Percentiles rank a stretch among this genome's conserved stretches.
Evolutionary conservation across 1,140 invertebrate genomes (phyloP).

Genomic region (Eupeodes corollae): DNA sequence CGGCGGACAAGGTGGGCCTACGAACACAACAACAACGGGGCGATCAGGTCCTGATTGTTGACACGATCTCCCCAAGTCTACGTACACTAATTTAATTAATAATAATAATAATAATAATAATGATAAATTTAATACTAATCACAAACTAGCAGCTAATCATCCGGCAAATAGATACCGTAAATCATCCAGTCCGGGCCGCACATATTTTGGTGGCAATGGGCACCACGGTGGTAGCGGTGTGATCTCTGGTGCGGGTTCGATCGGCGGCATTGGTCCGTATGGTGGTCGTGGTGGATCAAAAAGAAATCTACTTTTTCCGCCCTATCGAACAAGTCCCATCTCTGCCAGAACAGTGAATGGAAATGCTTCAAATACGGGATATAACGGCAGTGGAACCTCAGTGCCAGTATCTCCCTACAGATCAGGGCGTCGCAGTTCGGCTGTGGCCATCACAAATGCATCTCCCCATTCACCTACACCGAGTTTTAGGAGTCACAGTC

Average conservation of each 20-base stretch:
- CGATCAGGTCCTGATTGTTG: constrained; percentile 8
- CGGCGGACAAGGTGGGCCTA: constrained; percentile 35
- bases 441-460: constrained; percentile 17
- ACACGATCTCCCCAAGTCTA: constrained; percentile 6
- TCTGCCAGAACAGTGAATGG: constrained; percentile 2
- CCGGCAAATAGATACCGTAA: constrained; percentile 42
- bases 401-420: constrained; percentile 21
- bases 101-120: constrained; percentile 7
- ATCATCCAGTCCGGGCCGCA: constrained; percentile 49
- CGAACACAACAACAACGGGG: constrained; percentile 5
- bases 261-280: constrained; percentile 13
- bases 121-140: constrained; percentile 28
- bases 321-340: constrained; percentile 29
- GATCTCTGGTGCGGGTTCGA: constrained; percentile 17
- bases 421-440: constrained; percentile 20
- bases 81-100: neutral
- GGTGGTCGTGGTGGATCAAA: constrained; percentile 11
- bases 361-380: neutral
- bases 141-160: constrained; percentile 41
- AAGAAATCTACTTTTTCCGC: constrained; percentile 19
- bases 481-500: constrained; percentile 32
- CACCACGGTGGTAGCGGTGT: constrained; percentile 13
- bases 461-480: constrained; percentile 17
- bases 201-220: constrained; percentile 40
- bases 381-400: constrained; percentile 19